phyloP scores from a whole-genome alignment of 2,888 invertebrate genomes.

The Anthrax anthrax region DNA sequence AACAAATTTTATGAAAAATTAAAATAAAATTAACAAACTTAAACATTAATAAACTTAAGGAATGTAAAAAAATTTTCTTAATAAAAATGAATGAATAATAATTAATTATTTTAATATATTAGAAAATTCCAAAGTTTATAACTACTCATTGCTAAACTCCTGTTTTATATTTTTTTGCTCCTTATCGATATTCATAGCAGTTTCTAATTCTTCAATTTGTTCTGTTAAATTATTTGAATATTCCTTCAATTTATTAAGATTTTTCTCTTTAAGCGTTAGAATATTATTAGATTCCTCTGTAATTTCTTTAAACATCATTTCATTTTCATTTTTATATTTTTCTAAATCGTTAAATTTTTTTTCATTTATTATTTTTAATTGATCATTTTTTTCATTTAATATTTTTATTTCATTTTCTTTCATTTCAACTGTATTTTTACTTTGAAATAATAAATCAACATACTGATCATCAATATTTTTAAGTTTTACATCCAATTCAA shows the following conservation, averaged over 20 bases:
- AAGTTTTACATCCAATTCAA: neutral
- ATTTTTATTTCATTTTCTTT: neutral
- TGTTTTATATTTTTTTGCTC: too few species aligned
- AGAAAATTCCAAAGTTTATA: too few species aligned
- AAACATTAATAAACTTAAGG: too few species aligned
- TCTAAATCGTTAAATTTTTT: neutral
- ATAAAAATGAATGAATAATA: too few species aligned
- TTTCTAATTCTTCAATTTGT: too few species aligned
- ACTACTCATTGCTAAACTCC: too few species aligned
- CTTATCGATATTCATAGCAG: too few species aligned
- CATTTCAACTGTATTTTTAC: neutral
- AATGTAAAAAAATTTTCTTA: too few species aligned
- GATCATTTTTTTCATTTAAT: neutral
- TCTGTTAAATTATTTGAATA: too few species aligned
- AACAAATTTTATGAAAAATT: too few species aligned
- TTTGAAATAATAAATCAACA: neutral
- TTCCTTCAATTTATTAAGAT: neutral
- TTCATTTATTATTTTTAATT: neutral
- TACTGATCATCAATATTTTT: neutral
- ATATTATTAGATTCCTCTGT: neutral
- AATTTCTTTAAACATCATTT: neutral
- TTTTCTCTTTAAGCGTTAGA: neutral
- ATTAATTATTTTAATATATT: too few species aligned
- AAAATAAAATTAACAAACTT: too few species aligned
- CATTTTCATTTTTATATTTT: neutral